Evolutionary conservation across 2,888 invertebrate species (phyloP), one percentile per base, ranked within the genome.

Genomic region (Dryocosmus kuriphilus): DNA sequence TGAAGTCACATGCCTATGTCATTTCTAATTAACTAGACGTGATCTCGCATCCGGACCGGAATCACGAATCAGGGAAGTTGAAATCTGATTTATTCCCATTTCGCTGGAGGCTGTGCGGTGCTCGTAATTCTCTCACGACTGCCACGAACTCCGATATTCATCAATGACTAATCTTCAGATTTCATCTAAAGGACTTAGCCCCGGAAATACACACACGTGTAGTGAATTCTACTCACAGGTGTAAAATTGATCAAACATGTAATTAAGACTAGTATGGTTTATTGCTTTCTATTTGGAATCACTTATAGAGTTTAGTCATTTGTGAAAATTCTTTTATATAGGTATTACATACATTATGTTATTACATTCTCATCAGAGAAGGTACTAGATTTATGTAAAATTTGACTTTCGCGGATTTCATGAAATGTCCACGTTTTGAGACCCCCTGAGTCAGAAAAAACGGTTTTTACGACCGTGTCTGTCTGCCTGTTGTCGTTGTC

Each of bases 151-250:
- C 11, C n/a, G 46, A 79, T 82, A 79, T 82, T 87, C 88, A 88
- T 88, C 89, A 86, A 89, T 89, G 89, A 90, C 89, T 88, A 86
- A 88, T 90, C 88, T 76, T 87, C 87, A 86, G 85, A 85, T 86
- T 88, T 87, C 84, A 51, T 71, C 67, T 51, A 9, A 80, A 80
- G 75, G 82, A 86, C 82, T 87, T 85, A 84, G 85, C 81, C 78
- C 83, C 78, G 79, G 79, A 77, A 80, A 82, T 79, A 78, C 81
- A 78, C 9, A 46, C 27, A 46, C 16, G 24, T 8, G 16, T 51
- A 51, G 30, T 71, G 27, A 51, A 71, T 51, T 30, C 27, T 8
- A 41, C 9, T 14, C 8, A 11, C 16, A 16, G 5, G 46, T 8
- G 19, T 27, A n/a, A 67, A 46, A 46, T 51, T n/a, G 16, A 41